Evolutionary conservation across 2,113 vertebrate species (phyloP).

Genomic region (Sigmodon hispidus): DNA sequence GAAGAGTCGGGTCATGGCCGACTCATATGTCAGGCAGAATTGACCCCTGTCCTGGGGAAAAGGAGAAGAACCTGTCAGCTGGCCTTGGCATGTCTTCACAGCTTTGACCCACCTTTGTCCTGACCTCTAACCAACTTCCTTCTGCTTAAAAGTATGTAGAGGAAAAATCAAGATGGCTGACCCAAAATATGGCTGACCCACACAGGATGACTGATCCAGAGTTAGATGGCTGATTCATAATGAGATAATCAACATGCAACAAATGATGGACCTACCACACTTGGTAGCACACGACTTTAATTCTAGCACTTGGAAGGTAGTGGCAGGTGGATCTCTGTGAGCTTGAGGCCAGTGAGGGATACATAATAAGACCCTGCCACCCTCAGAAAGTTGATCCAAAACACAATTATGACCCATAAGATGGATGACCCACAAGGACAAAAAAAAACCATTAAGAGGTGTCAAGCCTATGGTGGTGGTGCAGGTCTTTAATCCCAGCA

Average conservation of each 20-base stretch:
- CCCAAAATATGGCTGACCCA: not conserved
- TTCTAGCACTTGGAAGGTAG: not conserved
- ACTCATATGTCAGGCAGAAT: constrained; percentile 92
- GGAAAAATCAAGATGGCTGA: not conserved
- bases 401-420: not conserved
- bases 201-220: not conserved
- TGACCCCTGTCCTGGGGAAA: constrained; percentile 86
- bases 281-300: not conserved
- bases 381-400: not conserved
- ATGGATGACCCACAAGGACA: not conserved
- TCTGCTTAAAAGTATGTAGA: not conserved
- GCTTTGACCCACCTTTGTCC: not conserved
- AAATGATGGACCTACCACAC: not conserved
- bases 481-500: no score
- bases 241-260: not conserved
- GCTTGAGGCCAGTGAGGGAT: not conserved
- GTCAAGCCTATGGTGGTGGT: no score
- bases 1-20: constrained; percentile 93
- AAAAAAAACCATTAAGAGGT: not conserved
- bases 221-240: not conserved
- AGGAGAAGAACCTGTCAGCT: not conserved
- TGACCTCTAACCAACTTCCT: not conserved
- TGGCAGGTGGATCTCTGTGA: not conserved
- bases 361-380: not conserved
- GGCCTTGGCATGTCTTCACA: not conserved